Conservation (phyloP, 2,888 invertebrate genomes). For the Drosophila subsilvestris region DNA sequence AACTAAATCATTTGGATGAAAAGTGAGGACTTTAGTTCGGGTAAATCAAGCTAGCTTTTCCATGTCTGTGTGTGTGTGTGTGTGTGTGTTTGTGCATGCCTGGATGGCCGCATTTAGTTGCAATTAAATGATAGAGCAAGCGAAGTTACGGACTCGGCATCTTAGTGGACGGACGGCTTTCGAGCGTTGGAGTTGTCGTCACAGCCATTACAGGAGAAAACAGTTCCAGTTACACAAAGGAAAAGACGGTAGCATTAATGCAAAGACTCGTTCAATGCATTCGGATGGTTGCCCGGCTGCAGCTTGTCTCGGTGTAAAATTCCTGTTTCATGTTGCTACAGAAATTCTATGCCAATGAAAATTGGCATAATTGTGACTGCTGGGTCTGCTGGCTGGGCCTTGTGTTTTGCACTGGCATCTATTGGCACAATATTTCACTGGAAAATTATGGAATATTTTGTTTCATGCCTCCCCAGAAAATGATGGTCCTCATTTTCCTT, state of each 20-base stretch:
- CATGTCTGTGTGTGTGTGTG: background rate
- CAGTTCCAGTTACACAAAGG: background rate
- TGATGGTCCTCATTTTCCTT: background rate
- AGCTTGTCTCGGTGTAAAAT: background rate
- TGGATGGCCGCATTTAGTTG: background rate
- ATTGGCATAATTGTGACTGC: conserved; percentile 21
- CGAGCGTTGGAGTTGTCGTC: too few species aligned
- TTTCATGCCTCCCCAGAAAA: background rate
- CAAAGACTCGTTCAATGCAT: background rate
- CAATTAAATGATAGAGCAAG: background rate
- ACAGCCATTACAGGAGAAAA: background rate
- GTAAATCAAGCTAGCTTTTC: background rate
- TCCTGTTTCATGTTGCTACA: background rate
- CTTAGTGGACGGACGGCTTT: too few species aligned
- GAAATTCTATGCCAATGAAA: background rate
- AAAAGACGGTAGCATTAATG: background rate
- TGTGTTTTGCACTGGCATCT: background rate
- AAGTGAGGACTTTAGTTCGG: background rate
- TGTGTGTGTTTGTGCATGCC: background rate
- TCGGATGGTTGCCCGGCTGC: too few species aligned
- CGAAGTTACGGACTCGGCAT: background rate
- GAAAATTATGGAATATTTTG: conserved; percentile 2
- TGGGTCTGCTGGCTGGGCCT: background rate
- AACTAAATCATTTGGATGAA: background rate
- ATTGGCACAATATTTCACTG: conserved; percentile 1